A percentile compares a stretch with the other conserved stretches of the same genome.
These are phyloP conservation scores for Chaetops frenatus DNA, from an alignment of 2,113 vertebrate species.

Conservation along the genomic window DNA sequence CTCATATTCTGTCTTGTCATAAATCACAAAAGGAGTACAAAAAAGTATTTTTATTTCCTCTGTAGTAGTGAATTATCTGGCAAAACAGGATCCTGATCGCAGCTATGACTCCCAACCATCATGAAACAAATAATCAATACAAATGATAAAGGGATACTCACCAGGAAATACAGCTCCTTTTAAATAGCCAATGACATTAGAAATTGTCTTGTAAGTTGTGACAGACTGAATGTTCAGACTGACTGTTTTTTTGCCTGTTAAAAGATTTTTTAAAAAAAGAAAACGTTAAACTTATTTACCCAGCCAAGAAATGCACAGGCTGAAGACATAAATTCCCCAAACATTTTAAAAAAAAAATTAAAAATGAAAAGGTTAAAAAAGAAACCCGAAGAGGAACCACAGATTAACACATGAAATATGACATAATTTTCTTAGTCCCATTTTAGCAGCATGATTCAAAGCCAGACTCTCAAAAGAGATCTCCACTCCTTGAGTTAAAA, in stretches of 20 bases:
- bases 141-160: conserved; percentile 39
- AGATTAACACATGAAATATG: background rate
- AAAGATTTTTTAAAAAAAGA: background rate
- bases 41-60: background rate
- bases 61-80: background rate
- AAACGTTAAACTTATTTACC: background rate
- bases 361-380: background rate
- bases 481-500: background rate
- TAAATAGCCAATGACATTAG: conserved; percentile 86
- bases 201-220: conserved; percentile 76
- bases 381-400: background rate
- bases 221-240: conserved; percentile 77
- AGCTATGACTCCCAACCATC: background rate
- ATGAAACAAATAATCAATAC: background rate
- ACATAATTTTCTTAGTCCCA: background rate
- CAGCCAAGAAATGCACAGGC: background rate
- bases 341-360: background rate
- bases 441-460: background rate
- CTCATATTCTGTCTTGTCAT: background rate
- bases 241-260: conserved; percentile 68
- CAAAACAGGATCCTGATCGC: background rate
- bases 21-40: background rate
- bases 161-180: conserved; percentile 84
- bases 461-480: background rate
- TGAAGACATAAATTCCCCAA: fast-evolving